Conservation (phyloP, 2,888 invertebrate species). For the Scaptomyza polygonia region DNA sequence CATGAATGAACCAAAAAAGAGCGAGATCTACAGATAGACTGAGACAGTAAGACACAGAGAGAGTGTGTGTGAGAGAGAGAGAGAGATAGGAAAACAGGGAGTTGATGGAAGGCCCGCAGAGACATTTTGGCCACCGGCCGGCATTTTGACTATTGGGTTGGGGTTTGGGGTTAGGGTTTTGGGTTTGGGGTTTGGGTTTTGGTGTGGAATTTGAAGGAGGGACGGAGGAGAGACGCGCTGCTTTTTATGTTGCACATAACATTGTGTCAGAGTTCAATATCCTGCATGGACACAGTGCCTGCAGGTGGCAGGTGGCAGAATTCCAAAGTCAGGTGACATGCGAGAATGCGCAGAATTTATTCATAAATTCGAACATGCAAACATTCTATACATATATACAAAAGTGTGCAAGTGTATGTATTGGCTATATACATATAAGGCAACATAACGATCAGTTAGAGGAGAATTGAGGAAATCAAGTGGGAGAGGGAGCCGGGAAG, state of each 20-base stretch:
- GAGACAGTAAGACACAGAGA: neutral
- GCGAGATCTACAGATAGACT: neutral
- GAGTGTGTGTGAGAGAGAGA: neutral
- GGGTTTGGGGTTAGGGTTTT: neutral
- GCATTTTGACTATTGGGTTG: conserved; percentile 19
- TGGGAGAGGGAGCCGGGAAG: no score
- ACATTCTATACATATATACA: no score
- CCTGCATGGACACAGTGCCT: conserved; percentile 55
- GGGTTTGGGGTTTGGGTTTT: neutral
- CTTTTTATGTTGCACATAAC: conserved; percentile 49
- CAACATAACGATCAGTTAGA: conserved; percentile 9
- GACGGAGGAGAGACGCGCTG: neutral
- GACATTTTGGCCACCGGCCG: conserved; percentile 72
- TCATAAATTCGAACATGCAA: no score
- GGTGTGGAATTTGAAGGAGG: neutral
- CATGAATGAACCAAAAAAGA: conserved; percentile 26
- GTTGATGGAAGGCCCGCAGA: conserved; percentile 21
- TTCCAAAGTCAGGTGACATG: conserved; percentile 17
- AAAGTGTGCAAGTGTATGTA: no score
- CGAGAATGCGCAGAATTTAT: conserved; percentile 5
- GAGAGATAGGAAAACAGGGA: neutral
- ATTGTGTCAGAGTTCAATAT: conserved; percentile 80
- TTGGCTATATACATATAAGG: no score
- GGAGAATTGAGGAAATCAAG: neutral
- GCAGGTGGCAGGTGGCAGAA: conserved; percentile 45